A percentile compares a stretch with the other conserved stretches of the same genome.
These are phyloP conservation scores for Alauda arvensis DNA, from an alignment of 2,797 vertebrate species.

Conservation along the genomic window DNA sequence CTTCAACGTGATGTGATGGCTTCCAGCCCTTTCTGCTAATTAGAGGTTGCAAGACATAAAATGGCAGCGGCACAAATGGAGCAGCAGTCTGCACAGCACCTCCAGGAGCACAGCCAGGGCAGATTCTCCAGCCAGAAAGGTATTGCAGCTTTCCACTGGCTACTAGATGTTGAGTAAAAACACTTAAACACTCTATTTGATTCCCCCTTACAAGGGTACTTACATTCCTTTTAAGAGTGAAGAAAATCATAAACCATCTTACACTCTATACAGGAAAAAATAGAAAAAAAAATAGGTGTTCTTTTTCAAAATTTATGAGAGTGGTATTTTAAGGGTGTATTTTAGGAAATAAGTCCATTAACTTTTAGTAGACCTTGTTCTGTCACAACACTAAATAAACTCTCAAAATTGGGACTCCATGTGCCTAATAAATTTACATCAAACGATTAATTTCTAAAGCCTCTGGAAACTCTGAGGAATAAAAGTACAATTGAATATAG, in stretches of 20 bases:
- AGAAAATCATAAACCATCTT: not conserved
- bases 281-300: not conserved
- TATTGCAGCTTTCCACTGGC: not conserved
- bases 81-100: not conserved
- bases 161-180: not conserved
- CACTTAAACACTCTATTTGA: not conserved
- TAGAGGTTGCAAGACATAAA: not conserved
- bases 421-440: not conserved
- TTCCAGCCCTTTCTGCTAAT: conserved; percentile 24
- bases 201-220: not conserved
- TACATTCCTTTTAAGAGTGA: not conserved
- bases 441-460: not conserved
- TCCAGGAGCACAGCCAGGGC: not conserved
- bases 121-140: not conserved
- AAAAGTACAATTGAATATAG: not conserved
- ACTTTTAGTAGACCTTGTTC: not conserved
- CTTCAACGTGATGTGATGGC: conserved; percentile 4
- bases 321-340: not conserved
- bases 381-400: not conserved
- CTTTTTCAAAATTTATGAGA: not conserved
- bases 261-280: not conserved
- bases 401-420: not conserved
- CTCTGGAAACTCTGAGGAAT: not conserved
- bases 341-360: not conserved
- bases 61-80: not conserved